These are phyloP conservation scores for Brachionus paranguensis DNA, from an alignment of 1,140 invertebrate genomes.

Conservation along the genomic window DNA sequence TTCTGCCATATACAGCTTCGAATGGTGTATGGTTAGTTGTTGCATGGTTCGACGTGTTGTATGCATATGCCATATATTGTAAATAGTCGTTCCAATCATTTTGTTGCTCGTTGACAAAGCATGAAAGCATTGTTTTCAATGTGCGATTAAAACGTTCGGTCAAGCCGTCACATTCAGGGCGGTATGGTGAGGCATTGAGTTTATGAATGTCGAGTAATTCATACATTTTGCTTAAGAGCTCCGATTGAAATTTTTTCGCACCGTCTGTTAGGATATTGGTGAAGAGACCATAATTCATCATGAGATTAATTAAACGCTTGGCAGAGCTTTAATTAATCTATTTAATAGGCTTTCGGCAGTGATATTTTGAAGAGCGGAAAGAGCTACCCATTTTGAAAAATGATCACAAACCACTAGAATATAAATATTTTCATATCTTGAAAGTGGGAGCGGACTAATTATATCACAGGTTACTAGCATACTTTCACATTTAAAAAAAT, in stretches of 20 bases:
- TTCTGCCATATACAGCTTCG: neutral
- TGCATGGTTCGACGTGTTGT: neutral
- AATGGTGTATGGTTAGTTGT: neutral
- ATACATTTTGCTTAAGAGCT: constrained; percentile 40
- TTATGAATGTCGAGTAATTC: constrained; percentile 19
- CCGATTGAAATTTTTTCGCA: constrained; percentile 41
- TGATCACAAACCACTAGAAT: constrained; percentile 49
- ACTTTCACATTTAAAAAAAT: too few relatives aligned
- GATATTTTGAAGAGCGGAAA: constrained; percentile 41
- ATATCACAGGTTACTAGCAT: constrained; percentile 41
- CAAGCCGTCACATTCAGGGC: neutral
- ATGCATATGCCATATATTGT: neutral
- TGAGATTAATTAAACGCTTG: neutral
- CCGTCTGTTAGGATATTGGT: constrained; percentile 19
- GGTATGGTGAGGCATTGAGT: constrained; percentile 34
- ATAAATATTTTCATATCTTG: constrained; percentile 45
- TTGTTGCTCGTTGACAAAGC: neutral
- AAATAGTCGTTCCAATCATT: constrained; percentile 4
- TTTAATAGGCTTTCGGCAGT: constrained; percentile 27
- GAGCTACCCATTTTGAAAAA: constrained; percentile 54
- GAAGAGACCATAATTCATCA: constrained; percentile 11
- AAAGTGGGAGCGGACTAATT: constrained; percentile 42
- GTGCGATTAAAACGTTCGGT: constrained; percentile 25
- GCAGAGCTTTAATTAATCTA: too few relatives aligned
- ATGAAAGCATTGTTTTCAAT: constrained; percentile 7